Base-by-base conservation (phyloP, 2,888 invertebrate genomes). In the Allolobophora icterica region DNA sequence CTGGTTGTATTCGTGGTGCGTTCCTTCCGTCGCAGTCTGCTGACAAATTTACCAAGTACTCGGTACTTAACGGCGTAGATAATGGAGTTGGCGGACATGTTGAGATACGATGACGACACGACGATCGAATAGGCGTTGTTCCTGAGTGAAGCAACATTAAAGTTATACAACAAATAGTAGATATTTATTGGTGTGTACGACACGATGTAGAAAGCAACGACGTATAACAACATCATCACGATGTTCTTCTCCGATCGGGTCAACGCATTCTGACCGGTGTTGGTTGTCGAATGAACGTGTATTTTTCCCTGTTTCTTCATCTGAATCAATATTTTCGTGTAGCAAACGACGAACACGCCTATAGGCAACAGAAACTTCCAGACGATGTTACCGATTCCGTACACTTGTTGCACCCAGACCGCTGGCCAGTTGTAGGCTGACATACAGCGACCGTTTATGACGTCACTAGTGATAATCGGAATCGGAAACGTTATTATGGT, bases 1-100 rank as follows among this genome's bases (percentile, higher is more conserved):
- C 52, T 24, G 21, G 21, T 24, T 5, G 5, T 24, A 24, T 52
- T 24, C 71, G 30, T 71, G 71, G 0, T n/a, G 8, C 17, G n/a
- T 71, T 1, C 13, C 71, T 71, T 71, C 30, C n/a, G 71, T n/a
- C 71, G 30, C 30, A 71, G n/a, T 8, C 13, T n/a, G 71, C 71
- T 71, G n/a, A n/a, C 71, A 71, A 71, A 11, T 30, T 4, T 11
- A 71, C n/a, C 3, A n/a, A 71, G 13, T 11, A 71, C 8, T 8
- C n/a, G 71, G n/a, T 71, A 71, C 71, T 71, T 71, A n/a, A 71
- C 71, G 17, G 71, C 71, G n/a, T 71, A 71, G 71, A 71, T 71
- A n/a, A 71, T 71, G n/a, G 71, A n/a, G n/a, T 71, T 71, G 30
- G n/a, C 71, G 71, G n/a, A 71, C 71, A 71, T 71, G 71, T 71